phyloP scores from a whole-genome alignment of 2,888 invertebrate genomes.

The Acronicta alni region DNA sequence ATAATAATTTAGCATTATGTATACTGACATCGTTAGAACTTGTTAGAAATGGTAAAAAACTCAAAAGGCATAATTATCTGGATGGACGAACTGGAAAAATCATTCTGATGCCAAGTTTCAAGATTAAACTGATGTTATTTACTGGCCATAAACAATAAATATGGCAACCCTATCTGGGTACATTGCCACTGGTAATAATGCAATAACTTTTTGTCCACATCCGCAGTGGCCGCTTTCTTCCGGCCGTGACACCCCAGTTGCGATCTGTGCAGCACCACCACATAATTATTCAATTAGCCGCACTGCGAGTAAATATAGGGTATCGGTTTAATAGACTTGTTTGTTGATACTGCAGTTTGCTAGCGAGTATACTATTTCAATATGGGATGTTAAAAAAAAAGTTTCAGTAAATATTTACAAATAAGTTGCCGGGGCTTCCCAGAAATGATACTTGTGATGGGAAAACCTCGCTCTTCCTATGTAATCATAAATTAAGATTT shows the following conservation, averaged over 20 bases:
- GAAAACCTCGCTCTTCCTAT: too few species aligned
- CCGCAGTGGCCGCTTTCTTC: constrained; percentile 77
- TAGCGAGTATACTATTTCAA: not conserved
- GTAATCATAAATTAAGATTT: too few species aligned
- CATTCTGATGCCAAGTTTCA: constrained; percentile 6
- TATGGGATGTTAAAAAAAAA: too few species aligned
- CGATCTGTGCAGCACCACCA: constrained; percentile 79
- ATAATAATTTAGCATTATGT: constrained; percentile 27
- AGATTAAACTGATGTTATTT: constrained; percentile 16
- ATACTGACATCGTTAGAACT: not conserved
- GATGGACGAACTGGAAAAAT: constrained; percentile 5
- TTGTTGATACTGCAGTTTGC: constrained; percentile 27
- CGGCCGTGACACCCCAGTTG: constrained; percentile 83
- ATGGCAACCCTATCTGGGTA: constrained; percentile 39
- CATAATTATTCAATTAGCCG: constrained; percentile 69
- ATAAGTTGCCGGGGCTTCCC: too few species aligned
- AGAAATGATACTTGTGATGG: too few species aligned
- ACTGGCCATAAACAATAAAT: constrained; percentile 21
- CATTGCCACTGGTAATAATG: constrained; percentile 44
- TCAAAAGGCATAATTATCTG: too few species aligned
- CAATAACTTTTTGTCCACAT: constrained; percentile 62
- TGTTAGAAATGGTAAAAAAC: too few species aligned
- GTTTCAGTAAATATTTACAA: too few species aligned
- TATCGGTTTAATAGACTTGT: constrained; percentile 41
- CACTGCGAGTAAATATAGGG: constrained; percentile 48